phyloP scores from a whole-genome alignment of 2,113 vertebrate genomes.

The Murina feae region DNA sequence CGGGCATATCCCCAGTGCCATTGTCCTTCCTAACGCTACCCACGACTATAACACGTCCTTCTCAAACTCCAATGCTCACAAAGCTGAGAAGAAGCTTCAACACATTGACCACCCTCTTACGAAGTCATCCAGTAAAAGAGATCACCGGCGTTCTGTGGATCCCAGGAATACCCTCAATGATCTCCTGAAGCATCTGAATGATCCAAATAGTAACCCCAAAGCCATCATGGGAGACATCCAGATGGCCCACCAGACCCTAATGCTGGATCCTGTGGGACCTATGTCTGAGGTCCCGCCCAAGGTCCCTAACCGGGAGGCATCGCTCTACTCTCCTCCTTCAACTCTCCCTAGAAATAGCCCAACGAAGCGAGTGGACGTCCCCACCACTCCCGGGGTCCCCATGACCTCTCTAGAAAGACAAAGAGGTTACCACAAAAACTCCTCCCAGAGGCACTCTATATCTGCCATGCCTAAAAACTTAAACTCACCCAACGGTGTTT shows the following conservation, averaged over 20 bases:
- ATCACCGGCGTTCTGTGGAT: constrained; percentile 93
- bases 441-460: constrained; percentile 95
- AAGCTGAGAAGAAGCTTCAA: constrained; percentile 89
- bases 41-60: constrained; percentile 90
- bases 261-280: constrained; percentile 93
- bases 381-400: constrained; percentile 90
- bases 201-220: constrained; percentile 89
- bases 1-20: constrained; percentile 95
- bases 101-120: constrained; percentile 85
- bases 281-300: constrained; percentile 94
- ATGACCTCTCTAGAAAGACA: constrained; percentile 95
- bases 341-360: constrained; percentile 96
- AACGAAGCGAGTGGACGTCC: constrained; percentile 96
- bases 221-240: constrained; percentile 92
- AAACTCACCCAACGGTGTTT: constrained; percentile 91
- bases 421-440: constrained; percentile 93
- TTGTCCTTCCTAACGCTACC: constrained; percentile 96
- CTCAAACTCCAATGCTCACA: constrained; percentile 88
- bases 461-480: constrained; percentile 94
- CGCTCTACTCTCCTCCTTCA: constrained; percentile 95
- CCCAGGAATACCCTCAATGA: constrained; percentile 97
- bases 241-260: constrained; percentile 90
- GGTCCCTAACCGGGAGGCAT: constrained; percentile 95
- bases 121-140: constrained; percentile 89
- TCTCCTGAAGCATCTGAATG: constrained; percentile 96